phyloP scores from a whole-genome alignment of 2,113 vertebrate genomes.

The Atherinomorus stipes region DNA sequence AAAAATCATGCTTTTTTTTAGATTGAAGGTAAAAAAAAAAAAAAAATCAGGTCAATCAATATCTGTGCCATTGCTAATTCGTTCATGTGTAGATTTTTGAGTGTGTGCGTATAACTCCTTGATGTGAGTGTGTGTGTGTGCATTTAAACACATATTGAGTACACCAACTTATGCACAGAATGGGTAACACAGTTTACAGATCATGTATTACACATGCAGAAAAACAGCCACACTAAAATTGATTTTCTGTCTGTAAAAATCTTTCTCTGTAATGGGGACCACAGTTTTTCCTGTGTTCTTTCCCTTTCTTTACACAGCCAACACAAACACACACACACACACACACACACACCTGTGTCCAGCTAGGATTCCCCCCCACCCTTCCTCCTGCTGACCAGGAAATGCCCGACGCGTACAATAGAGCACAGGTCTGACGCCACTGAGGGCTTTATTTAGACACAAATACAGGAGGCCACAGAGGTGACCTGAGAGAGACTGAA shows the following conservation, averaged over 20 bases:
- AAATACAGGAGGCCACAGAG: conserved; percentile 22
- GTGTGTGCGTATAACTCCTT: too few relatives aligned
- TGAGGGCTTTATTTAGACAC: conserved; percentile 58
- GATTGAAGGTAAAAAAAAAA: too few relatives aligned
- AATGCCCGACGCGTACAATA: conserved; percentile 65
- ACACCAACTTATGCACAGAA: too few relatives aligned
- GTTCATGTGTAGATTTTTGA: too few relatives aligned
- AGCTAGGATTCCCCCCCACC: conserved; percentile 24
- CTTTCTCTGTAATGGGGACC: conserved; percentile 7
- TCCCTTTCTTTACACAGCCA: conserved; percentile 1
- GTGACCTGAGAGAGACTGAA: neutral
- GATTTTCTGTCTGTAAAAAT: neutral
- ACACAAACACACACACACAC: conserved; percentile 27
- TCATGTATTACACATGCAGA: too few relatives aligned
- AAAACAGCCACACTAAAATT: too few relatives aligned
- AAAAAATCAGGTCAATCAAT: too few relatives aligned
- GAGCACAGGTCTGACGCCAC: conserved; percentile 63
- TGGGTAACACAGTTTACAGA: too few relatives aligned
- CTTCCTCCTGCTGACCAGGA: conserved; percentile 78
- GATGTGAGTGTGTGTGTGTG: too few relatives aligned
- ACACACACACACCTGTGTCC: conserved; percentile 58
- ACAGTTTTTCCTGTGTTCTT: conserved; percentile 55
- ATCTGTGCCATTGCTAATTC: too few relatives aligned
- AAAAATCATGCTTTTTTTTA: too few relatives aligned
- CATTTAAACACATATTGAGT: too few relatives aligned